A percentile compares a stretch with the other conserved stretches of the same genome.
phyloP scores from a whole-genome alignment of 2,113 vertebrate genomes.

The Madoqua kirkii region DNA sequence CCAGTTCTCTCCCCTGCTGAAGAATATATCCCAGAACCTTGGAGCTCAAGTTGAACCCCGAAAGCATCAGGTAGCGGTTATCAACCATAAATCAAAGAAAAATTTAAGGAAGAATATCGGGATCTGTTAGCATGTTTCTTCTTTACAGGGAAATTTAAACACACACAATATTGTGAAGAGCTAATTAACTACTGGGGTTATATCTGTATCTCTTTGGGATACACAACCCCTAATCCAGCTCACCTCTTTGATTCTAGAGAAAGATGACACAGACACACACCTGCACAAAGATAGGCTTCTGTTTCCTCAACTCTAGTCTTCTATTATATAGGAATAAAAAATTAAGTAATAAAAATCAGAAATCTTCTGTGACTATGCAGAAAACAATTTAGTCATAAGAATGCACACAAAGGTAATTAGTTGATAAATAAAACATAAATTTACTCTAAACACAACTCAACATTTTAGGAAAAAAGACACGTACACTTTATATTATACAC shows the following conservation, averaged over 20 bases:
- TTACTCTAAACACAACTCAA: background rate
- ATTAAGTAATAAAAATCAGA: background rate
- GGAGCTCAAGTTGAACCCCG: background rate
- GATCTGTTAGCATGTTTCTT: background rate
- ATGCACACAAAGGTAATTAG: slow-evolving; percentile 29
- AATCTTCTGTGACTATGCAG: background rate
- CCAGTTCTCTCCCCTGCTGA: background rate
- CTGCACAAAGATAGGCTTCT: background rate
- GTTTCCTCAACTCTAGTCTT: background rate
- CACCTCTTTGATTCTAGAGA: background rate
- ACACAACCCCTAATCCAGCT: background rate
- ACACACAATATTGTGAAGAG: background rate
- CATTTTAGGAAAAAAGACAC: background rate
- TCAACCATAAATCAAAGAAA: background rate
- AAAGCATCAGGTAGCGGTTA: background rate
- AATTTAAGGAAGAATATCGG: background rate
- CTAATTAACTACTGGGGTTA: background rate
- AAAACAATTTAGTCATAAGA: background rate
- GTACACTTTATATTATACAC: background rate
- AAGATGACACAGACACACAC: background rate
- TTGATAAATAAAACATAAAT: background rate
- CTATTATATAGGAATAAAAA: slow-evolving; percentile 8
- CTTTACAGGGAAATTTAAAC: background rate
- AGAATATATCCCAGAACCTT: background rate
- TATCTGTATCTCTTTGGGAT: background rate